Conservation (phyloP, 2,888 invertebrate species). For the Xanthorhoe spadicearia region DNA sequence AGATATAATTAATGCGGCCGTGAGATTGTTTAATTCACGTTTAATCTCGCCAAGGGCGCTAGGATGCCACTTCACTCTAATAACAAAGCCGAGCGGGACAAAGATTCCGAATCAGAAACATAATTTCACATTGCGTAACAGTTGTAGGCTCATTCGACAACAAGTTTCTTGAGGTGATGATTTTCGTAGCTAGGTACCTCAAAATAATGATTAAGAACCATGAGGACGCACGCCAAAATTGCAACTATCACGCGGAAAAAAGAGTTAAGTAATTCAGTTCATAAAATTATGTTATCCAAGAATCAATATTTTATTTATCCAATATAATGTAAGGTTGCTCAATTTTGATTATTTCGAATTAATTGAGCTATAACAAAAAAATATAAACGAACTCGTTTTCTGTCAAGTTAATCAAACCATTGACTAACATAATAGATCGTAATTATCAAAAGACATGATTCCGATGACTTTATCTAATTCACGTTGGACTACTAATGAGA, state of each 20-base stretch:
- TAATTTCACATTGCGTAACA: conserved; percentile 3
- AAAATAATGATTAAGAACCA: too few relatives aligned
- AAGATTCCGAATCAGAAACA: conserved; percentile 3
- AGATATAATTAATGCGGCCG: conserved; percentile 43
- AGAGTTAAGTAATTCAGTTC: too few relatives aligned
- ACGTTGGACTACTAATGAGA: conserved; percentile 29
- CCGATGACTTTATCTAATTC: conserved; percentile 27
- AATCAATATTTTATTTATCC: too few relatives aligned
- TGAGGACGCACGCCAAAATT: too few relatives aligned
- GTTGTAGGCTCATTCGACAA: not conserved
- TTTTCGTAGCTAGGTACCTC: too few relatives aligned
- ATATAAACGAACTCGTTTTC: conserved; percentile 8
- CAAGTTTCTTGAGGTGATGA: not conserved
- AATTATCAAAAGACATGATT: conserved; percentile 30
- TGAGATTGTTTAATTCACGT: conserved; percentile 50
- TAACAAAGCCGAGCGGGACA: conserved; percentile 28
- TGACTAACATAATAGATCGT: conserved; percentile 28
- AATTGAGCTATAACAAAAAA: not conserved
- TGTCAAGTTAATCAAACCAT: conserved; percentile 20
- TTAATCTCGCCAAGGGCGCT: conserved; percentile 34
- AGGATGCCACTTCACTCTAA: conserved; percentile 30
- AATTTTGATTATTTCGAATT: not conserved
- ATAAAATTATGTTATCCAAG: too few relatives aligned
- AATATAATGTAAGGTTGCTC: too few relatives aligned
- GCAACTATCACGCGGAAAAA: too few relatives aligned